Evolutionary conservation across 2,888 invertebrate species (phyloP), one percentile per base, ranked within the genome.

Genomic region (Sarcophaga rosellei): DNA sequence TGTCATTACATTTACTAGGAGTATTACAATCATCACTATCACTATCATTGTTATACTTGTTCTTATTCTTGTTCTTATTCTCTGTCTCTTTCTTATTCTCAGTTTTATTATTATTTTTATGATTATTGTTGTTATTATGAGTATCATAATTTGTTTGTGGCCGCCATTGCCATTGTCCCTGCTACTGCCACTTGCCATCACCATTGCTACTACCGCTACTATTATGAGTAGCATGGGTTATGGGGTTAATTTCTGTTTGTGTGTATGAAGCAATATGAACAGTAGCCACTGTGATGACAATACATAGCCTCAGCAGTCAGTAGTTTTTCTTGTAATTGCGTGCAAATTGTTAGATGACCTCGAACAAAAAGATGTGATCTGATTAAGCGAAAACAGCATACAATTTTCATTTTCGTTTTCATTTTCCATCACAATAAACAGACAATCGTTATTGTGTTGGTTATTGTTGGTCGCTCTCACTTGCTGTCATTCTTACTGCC

Each of bases 311-410:
- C 53, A 20, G 53, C 10, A 47, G 23, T 62, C 15, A 68, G 62
- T 53, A 75, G n/a, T 17, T 62, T 59, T 82, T 21, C 15, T 20
- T 80, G 68, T 62, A 80, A 84, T 76, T 80, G 66, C 61, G 72
- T 66, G 76, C 65, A 66, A 72, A 80, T 80, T 57, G 69, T 61
- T 15, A 62, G 53, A 76, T 72, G 62, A 73, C 80, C 72, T 84
- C 66, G 53, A 57, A 63, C 17, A 15, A 72, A 3, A 61, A 35
- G 25, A 62, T 62, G 20, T 62, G 25, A 68, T 62, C 20, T 62
- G 21, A 74, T 69, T 66, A 53, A 20, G 57, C 21, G 25, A 66
- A 61, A 61, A 61, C 35, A 59, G 10, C 8, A 73, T 73, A 74
- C 47, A 72, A 66, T 23, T 57, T 66, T 66, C 3, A 59, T 61